Evolutionary conservation across 2,888 invertebrate genomes (phyloP), one percentile per base, ranked within the genome.

Genomic region (Amiota minor): DNA sequence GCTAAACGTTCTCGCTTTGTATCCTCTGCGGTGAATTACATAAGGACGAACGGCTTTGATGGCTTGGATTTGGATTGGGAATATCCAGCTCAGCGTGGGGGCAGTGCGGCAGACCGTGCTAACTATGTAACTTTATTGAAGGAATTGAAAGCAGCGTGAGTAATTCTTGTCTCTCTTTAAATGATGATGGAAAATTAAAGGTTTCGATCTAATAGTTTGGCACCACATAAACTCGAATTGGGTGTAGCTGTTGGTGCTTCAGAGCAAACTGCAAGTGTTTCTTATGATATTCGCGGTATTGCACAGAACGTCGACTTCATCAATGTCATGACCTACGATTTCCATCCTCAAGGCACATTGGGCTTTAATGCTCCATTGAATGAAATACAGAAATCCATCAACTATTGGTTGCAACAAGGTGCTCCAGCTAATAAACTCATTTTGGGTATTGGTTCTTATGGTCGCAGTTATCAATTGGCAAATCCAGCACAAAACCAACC

Each of bases 1-100:
- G 90, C 91, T 0, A 93, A 95, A 1, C 91, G 97, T 70, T 90
- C 92, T 55, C 92, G 92, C 75, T 97, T 97, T 83, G 92, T 96
- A 18, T 90, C 92, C 1, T 93, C 95, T 78, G 93, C 94, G 0
- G 78, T 95, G 2, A 92, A 94, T 79, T 97, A 96, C 85, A 92
- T 97, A 71, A 92, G 93, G 73, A 92, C 93, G 76, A 92, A 95
- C 80, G 93, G 93, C 73, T 98, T 98, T 82, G 96, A 98, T 86
- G 98, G 98, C 2, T 90, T 98, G 53, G 97, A 98, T 89, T 91
- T 98, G 46, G 97, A 97, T 88, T 98, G 97, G 97, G 97, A 97
- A 86, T 98, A 97, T 88, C 97, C 97, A 0, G 95, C 93, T 0
- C 82, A 81, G 47, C 83, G 87, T n/a, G 86, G 80, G 10, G 86